Evolutionary conservation across 2,113 vertebrate genomes (phyloP).

Genomic region (Paraplagusia blochii): DNA sequence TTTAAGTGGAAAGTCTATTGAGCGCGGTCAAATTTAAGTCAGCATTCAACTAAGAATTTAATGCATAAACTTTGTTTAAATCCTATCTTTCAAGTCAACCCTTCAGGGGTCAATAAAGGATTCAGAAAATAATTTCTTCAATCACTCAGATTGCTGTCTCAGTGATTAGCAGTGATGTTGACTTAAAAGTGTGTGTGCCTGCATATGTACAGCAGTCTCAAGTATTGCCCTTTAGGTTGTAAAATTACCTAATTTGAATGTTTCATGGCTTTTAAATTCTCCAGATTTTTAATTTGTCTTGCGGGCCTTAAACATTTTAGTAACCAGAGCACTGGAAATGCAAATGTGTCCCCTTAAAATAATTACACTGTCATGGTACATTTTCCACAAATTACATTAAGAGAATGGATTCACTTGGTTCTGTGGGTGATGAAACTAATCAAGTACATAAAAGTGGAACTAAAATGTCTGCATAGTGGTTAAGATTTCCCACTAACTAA

Average conservation of each 20-base stretch:
- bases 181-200: conserved; percentile 67
- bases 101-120: conserved; percentile 54
- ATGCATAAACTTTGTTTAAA: conserved; percentile 57
- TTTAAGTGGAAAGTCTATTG: conserved; percentile 8
- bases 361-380: conserved; percentile 76
- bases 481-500: conserved; percentile 26
- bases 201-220: conserved; percentile 63
- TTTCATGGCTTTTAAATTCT: conserved; percentile 79
- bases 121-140: conserved; percentile 61
- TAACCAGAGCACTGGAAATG: conserved; percentile 70
- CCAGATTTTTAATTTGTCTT: conserved; percentile 79
- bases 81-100: conserved; percentile 60
- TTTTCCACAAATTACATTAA: conserved; percentile 77
- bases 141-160: conserved; percentile 60
- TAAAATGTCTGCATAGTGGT: conserved; percentile 22
- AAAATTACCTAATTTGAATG: conserved; percentile 80
- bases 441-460: conserved; percentile 50
- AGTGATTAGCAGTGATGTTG: conserved; percentile 71
- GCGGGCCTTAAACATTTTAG: conserved; percentile 71
- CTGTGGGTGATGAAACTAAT: conserved; percentile 60
- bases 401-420: conserved; percentile 65
- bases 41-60: conserved; percentile 31
- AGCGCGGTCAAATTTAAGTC: conserved; percentile 1
- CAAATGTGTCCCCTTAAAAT: conserved; percentile 76
- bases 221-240: conserved; percentile 74